Percentiles rank a stretch among this genome's conserved stretches.
Conservation (phyloP, 2,797 vertebrate species). For the Sebastes cheni region DNA sequence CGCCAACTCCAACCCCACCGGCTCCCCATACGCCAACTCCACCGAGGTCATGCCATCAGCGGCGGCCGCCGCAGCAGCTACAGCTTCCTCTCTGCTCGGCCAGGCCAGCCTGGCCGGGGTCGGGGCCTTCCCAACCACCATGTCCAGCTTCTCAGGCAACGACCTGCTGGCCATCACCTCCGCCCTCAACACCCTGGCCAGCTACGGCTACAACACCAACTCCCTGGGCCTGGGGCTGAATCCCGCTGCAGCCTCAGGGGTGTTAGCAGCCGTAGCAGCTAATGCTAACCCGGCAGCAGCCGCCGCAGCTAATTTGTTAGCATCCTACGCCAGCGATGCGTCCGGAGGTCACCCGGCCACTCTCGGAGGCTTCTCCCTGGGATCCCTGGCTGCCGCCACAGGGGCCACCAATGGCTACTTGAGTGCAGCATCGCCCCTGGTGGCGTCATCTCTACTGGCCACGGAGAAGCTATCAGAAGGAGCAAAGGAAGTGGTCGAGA, state of each 20-base stretch:
- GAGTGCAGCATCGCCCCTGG: conserved; percentile 87
- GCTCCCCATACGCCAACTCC: conserved; percentile 93
- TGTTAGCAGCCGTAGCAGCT: conserved; percentile 90
- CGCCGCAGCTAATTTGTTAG: conserved; percentile 90
- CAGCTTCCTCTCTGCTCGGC: conserved; percentile 89
- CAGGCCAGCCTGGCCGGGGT: conserved; percentile 88
- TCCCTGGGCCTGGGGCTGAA: conserved; percentile 92
- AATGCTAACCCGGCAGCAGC: conserved; percentile 92
- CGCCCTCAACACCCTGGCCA: conserved; percentile 94
- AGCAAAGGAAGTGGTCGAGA: conserved; percentile 94
- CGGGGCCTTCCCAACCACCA: conserved; percentile 88
- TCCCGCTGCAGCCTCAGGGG: conserved; percentile 89
- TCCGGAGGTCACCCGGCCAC: conserved; percentile 81
- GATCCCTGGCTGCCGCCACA: conserved; percentile 88
- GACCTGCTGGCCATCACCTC: conserved; percentile 94
- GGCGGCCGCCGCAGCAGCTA: conserved; percentile 86
- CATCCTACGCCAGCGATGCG: conserved; percentile 91
- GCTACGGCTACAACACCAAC: conserved; percentile 96
- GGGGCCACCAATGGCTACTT: conserved; percentile 91
- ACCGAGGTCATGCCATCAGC: conserved; percentile 89
- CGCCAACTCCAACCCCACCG: conserved; percentile 95
- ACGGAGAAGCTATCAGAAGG: conserved; percentile 91
- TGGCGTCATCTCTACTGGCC: conserved; percentile 89
- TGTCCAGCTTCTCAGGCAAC: conserved; percentile 92
- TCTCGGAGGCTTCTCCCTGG: conserved; percentile 89